Percentiles rank a stretch among this genome's conserved stretches.
Conservation (phyloP, 2,888 invertebrate species). For the Hyles lineata region DNA sequence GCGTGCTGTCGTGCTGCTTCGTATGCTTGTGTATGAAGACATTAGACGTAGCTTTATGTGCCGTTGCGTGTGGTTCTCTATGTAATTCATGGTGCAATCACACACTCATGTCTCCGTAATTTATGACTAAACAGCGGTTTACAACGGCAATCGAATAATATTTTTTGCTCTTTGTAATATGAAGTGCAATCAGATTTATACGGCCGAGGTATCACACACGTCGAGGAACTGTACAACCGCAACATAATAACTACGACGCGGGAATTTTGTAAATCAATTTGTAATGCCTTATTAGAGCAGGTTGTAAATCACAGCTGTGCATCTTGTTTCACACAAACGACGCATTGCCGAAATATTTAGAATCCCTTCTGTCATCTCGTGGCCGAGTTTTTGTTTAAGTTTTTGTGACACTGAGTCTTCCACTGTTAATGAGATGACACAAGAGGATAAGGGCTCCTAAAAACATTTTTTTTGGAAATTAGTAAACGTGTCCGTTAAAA, state of each 20-base stretch:
- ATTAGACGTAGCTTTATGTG: constrained; percentile 77
- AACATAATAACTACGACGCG: constrained; percentile 51
- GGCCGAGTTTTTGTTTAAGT: constrained; percentile 65
- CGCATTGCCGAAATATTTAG: constrained; percentile 80
- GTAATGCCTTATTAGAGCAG: constrained; percentile 65
- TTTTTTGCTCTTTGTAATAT: constrained; percentile 56
- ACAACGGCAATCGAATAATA: constrained; percentile 56
- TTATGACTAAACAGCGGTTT: constrained; percentile 62
- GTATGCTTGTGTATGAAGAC: constrained; percentile 72
- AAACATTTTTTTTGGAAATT: constrained; percentile 36
- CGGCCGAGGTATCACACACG: constrained; percentile 45
- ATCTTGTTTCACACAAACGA: constrained; percentile 76
- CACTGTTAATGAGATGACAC: constrained; percentile 72
- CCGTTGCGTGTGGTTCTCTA: constrained; percentile 73
- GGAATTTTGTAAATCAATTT: constrained; percentile 74
- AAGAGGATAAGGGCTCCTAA: constrained; percentile 39
- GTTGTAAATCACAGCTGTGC: constrained; percentile 74
- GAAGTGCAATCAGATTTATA: constrained; percentile 39
- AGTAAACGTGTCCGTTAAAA: background rate
- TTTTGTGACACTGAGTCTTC: constrained; percentile 56
- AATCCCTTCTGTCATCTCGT: constrained; percentile 78
- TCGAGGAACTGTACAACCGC: constrained; percentile 48
- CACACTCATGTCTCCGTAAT: constrained; percentile 68
- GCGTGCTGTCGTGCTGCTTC: constrained; percentile 60
- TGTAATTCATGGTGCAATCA: constrained; percentile 74